Evolutionary conservation across 2,113 vertebrate species (phyloP).

Genomic region (Perccottus glenii): DNA sequence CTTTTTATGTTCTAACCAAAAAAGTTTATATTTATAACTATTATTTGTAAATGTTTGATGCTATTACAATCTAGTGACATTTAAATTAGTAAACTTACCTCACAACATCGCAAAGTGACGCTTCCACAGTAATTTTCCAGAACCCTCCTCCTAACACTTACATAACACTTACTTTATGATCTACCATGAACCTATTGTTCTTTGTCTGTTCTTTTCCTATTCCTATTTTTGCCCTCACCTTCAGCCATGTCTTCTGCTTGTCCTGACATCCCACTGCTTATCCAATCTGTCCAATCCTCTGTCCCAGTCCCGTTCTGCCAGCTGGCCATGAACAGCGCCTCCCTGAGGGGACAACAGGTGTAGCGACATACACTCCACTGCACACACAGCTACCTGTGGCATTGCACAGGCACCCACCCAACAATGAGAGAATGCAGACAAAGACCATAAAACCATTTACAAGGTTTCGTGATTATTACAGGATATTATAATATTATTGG

Average conservation of each 20-base stretch:
- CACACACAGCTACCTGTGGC: constrained; percentile 74
- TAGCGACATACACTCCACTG: constrained; percentile 68
- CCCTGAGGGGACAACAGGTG: constrained; percentile 77
- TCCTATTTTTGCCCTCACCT: constrained; percentile 67
- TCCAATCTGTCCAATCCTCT: constrained; percentile 74
- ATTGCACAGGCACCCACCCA: constrained; percentile 39
- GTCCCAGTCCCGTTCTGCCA: constrained; percentile 63
- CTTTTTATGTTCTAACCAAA: too few species aligned
- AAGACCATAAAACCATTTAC: background rate
- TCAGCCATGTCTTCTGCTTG: constrained; percentile 60
- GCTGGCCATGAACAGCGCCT: constrained; percentile 71
- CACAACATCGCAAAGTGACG: too few species aligned
- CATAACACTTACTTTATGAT: constrained; percentile 17
- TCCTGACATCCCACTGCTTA: constrained; percentile 64
- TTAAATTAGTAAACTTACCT: too few species aligned
- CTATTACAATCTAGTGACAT: too few species aligned
- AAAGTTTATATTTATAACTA: too few species aligned
- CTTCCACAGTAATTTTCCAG: background rate
- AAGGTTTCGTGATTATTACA: background rate
- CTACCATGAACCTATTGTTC: constrained; percentile 11
- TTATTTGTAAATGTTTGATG: too few species aligned
- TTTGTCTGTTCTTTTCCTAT: constrained; percentile 48
- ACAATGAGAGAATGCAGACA: constrained; percentile 29
- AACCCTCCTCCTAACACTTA: constrained; percentile 4
- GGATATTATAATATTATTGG: background rate